Conservation (phyloP, 2,113 vertebrate genomes). For the Pterocles orientalis region DNA sequence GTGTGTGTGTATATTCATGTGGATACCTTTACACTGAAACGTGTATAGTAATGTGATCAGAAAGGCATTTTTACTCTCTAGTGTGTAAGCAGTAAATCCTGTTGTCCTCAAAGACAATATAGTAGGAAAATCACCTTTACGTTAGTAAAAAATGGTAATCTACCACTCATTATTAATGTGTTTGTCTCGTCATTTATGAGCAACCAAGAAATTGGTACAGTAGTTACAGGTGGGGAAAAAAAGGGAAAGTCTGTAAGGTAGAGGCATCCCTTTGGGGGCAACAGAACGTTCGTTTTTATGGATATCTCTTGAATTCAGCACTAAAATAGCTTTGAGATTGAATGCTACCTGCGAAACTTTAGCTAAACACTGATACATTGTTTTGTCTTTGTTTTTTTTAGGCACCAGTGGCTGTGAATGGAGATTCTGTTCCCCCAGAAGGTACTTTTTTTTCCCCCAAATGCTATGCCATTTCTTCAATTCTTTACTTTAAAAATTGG, state of each 20-base stretch:
- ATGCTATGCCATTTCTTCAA: background rate
- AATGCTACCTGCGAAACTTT: background rate
- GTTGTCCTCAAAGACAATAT: background rate
- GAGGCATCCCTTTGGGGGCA: background rate
- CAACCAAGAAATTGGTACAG: background rate
- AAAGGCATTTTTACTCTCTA: background rate
- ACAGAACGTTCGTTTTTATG: background rate
- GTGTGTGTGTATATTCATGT: background rate
- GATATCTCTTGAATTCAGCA: background rate
- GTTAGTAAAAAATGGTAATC: background rate
- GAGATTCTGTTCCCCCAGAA: slow-evolving; percentile 71
- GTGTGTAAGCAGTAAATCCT: background rate
- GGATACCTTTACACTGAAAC: background rate
- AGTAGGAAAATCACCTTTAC: background rate
- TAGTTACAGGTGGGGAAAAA: background rate
- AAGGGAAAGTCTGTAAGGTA: background rate
- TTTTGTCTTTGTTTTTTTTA: slow-evolving; percentile 47
- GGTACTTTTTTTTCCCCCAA: slow-evolving; percentile 73
- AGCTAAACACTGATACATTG: background rate
- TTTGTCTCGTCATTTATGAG: background rate
- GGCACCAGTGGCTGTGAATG: slow-evolving; percentile 69
- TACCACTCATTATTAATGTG: background rate
- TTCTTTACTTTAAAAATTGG: background rate
- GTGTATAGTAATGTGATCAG: background rate
- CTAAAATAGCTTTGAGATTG: background rate